phyloP scores from a whole-genome alignment of 2,888 invertebrate species.

The Chironomus riparius region DNA sequence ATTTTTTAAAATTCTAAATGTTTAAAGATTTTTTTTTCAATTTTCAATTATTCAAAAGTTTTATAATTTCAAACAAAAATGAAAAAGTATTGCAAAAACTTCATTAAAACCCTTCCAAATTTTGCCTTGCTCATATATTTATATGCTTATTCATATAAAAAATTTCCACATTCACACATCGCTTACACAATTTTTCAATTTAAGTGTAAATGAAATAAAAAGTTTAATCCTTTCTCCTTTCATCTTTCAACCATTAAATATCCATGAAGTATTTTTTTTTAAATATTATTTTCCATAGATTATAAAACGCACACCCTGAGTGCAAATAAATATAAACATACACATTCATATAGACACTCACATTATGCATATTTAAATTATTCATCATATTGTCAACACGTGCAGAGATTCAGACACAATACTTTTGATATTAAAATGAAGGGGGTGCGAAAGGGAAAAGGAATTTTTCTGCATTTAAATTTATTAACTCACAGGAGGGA shows the following conservation, averaged over 20 bases:
- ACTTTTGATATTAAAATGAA: background rate
- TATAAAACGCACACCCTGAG: background rate
- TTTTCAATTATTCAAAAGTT: too few species aligned
- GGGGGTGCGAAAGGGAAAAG: background rate
- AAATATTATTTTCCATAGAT: background rate
- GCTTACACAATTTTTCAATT: too few species aligned
- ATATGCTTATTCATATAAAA: too few species aligned
- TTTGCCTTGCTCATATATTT: too few species aligned
- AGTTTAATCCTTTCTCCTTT: background rate
- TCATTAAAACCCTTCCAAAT: too few species aligned
- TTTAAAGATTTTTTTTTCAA: too few species aligned
- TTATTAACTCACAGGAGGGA: conserved; percentile 7
- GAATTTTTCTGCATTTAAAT: conserved; percentile 25
- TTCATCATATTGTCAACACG: conserved; percentile 26
- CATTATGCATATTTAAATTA: conserved; percentile 24
- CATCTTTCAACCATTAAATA: background rate
- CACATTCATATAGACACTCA: background rate
- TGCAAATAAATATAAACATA: background rate
- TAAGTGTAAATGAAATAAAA: too few species aligned
- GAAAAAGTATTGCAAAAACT: too few species aligned
- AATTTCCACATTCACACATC: too few species aligned
- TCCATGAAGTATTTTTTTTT: background rate
- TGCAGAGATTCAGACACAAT: conserved; percentile 15
- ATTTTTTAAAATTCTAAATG: too few species aligned
- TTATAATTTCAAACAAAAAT: too few species aligned